phyloP scores from a whole-genome alignment of 2,113 vertebrate species.

The Hucho hucho region DNA sequence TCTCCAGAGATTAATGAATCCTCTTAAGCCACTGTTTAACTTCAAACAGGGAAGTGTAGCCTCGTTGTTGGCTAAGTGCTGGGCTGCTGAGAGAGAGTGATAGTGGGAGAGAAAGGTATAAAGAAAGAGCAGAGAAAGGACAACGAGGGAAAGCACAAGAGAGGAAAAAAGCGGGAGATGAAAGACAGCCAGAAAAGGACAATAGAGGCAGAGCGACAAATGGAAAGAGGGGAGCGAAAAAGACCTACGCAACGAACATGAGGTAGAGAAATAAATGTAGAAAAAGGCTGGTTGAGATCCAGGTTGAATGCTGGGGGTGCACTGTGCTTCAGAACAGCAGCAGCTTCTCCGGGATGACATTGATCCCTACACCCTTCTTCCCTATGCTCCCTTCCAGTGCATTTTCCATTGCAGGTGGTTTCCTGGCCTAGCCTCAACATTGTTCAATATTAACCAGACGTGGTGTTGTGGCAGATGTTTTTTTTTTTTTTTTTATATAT shows the following conservation, averaged over 20 bases:
- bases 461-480: constrained; percentile 8
- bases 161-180: no score
- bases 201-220: no score
- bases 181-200: no score
- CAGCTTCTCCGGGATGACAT: neutral
- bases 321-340: neutral
- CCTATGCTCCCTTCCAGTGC: neutral
- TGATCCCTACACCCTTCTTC: neutral
- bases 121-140: no score
- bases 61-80: neutral
- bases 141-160: no score
- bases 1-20: neutral
- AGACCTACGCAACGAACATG: no score
- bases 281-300: no score
- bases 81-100: neutral
- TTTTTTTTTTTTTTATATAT: no score
- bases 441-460: constrained; percentile 41
- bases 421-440: neutral
- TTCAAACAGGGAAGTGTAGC: neutral
- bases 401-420: constrained; percentile 11
- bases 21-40: neutral
- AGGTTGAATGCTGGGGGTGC: no score
- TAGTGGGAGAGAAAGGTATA: no score
- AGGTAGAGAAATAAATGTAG: no score
- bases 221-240: no score